A percentile compares a stretch with the other conserved stretches of the same genome.
phyloP scores from a whole-genome alignment of 2,888 invertebrate species.

The Ctena decussata region DNA sequence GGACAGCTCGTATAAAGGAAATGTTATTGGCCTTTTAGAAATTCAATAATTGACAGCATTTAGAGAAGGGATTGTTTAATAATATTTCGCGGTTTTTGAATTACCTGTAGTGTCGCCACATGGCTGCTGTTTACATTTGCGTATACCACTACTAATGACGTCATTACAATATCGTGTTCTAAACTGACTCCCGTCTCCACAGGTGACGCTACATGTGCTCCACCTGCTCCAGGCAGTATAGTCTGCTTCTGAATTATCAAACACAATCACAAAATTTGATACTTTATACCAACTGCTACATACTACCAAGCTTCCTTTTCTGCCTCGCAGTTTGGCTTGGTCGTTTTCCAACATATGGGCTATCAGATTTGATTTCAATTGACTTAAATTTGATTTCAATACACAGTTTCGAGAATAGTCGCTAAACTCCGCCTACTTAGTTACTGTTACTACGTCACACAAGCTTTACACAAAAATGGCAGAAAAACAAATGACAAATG shows the following conservation, averaged over 20 bases:
- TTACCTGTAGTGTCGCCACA: not conserved
- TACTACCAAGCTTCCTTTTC: not conserved
- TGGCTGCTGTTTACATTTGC: conserved; percentile 19
- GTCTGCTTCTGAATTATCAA: not conserved
- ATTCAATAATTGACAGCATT: no score
- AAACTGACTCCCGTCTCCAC: conserved; percentile 49
- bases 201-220: conserved; percentile 56
- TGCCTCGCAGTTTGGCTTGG: no score
- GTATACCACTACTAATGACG: conserved; percentile 4
- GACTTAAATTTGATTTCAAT: no score
- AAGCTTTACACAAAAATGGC: no score
- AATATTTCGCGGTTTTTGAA: not conserved
- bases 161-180: conserved; percentile 49
- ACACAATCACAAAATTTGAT: not conserved
- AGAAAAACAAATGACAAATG: no score
- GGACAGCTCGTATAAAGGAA: not conserved
- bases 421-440: no score
- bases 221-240: conserved; percentile 56
- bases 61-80: no score
- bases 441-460: no score
- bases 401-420: no score
- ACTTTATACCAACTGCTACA: not conserved
- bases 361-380: no score
- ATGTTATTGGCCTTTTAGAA: no score
- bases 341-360: no score